Evolutionary conservation across 2,888 invertebrate genomes (phyloP).

Genomic region (Noctua janthe): DNA sequence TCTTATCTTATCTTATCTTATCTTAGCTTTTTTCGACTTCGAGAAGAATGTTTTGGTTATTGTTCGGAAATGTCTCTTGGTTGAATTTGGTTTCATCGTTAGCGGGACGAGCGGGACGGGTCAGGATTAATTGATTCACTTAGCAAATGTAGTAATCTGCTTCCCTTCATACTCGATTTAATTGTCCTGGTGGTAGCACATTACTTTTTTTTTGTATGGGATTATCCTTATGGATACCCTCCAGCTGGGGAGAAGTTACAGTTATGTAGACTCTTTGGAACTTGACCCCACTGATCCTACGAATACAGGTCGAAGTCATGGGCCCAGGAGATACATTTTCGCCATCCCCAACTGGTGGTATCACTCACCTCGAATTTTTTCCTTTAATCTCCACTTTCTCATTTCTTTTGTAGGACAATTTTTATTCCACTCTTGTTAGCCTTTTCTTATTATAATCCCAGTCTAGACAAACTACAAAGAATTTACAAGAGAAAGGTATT

Average conservation of each 20-base stretch:
- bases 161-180: neutral
- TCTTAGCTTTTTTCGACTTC: neutral
- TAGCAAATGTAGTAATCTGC: neutral
- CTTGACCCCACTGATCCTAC: neutral
- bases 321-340: neutral
- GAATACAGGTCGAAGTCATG: too few species aligned
- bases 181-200: neutral
- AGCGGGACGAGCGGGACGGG: neutral
- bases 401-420: neutral
- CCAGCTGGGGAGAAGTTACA: neutral
- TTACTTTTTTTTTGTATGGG: neutral
- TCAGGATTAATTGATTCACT: neutral
- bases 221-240: neutral
- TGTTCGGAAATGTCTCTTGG: neutral
- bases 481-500: conserved; percentile 33
- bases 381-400: neutral
- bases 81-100: neutral
- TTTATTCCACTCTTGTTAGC: neutral
- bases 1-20: too few species aligned
- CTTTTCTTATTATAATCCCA: neutral
- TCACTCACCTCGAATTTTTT: neutral
- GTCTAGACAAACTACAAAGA: neutral
- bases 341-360: neutral
- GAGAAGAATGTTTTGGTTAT: neutral
- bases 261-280: neutral